Percentiles rank a stretch among this genome's conserved stretches.
Evolutionary conservation across 2,888 invertebrate species (phyloP).

Genomic region (Xylophagus ater): DNA sequence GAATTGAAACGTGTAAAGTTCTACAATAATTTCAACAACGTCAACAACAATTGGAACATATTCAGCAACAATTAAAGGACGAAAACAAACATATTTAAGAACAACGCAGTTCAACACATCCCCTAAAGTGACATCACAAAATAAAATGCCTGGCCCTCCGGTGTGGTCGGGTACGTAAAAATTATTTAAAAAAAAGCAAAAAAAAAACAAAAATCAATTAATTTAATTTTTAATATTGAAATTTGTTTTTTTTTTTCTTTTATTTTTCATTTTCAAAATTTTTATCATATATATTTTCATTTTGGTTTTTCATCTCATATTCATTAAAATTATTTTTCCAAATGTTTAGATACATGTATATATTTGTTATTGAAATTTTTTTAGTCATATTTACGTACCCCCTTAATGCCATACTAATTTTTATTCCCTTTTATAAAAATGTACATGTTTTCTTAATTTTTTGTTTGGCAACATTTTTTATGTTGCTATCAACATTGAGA

Average conservation of each 20-base stretch:
- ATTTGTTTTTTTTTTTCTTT: too few species aligned
- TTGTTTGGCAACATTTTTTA: too few species aligned
- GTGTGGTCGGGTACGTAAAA: constrained; percentile 39
- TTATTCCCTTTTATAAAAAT: too few species aligned
- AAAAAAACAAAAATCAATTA: constrained; percentile 2
- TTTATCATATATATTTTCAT: constrained; percentile 7
- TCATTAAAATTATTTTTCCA: constrained; percentile 1
- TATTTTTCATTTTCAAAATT: neutral
- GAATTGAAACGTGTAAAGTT: too few species aligned
- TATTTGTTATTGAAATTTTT: constrained; percentile 3
- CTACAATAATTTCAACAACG: too few species aligned
- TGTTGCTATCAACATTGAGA: too few species aligned
- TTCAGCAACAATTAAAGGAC: neutral
- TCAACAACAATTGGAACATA: neutral
- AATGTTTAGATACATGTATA: neutral
- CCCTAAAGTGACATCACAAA: constrained; percentile 15
- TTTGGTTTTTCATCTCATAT: constrained; percentile 1
- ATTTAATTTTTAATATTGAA: too few species aligned
- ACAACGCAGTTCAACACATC: neutral
- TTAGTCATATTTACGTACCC: constrained; percentile 18
- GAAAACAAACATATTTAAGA: neutral
- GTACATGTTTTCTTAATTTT: too few species aligned
- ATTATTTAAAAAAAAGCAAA: constrained; percentile 10
- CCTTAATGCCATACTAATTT: too few species aligned
- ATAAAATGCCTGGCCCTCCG: constrained; percentile 38